phyloP scores from a whole-genome alignment of 1,140 invertebrate species.

The Rhagoletis pomonella region DNA sequence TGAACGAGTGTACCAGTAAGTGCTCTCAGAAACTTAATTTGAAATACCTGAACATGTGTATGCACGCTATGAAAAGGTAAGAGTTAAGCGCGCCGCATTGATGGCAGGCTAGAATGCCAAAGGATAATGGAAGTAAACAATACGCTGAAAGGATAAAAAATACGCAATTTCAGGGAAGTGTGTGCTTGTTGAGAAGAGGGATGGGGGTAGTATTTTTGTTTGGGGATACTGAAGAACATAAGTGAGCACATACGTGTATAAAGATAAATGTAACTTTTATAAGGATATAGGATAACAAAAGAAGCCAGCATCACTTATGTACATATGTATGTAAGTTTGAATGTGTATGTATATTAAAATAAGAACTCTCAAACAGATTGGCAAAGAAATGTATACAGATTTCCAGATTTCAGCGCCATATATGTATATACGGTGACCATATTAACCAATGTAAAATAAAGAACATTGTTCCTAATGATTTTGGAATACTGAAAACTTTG shows the following conservation, averaged over 20 bases:
- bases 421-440: too few relatives aligned
- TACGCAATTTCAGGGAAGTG: too few relatives aligned
- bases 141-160: neutral
- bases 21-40: conserved; percentile 19
- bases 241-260: neutral
- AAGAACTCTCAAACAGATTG: too few relatives aligned
- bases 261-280: neutral
- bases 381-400: too few relatives aligned
- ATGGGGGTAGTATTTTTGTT: neutral
- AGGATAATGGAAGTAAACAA: conserved; percentile 38
- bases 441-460: too few relatives aligned
- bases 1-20: neutral
- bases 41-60: neutral
- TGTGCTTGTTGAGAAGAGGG: conserved; percentile 4
- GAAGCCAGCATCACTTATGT: neutral
- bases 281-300: neutral
- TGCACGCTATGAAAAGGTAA: neutral
- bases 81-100: neutral
- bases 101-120: conserved; percentile 29
- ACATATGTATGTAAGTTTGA: neutral
- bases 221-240: neutral
- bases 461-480: too few relatives aligned
- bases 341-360: too few relatives aligned
- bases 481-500: too few relatives aligned
- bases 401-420: too few relatives aligned